Conservation (phyloP, 2,113 vertebrate genomes). For the Azemiops feae region DNA sequence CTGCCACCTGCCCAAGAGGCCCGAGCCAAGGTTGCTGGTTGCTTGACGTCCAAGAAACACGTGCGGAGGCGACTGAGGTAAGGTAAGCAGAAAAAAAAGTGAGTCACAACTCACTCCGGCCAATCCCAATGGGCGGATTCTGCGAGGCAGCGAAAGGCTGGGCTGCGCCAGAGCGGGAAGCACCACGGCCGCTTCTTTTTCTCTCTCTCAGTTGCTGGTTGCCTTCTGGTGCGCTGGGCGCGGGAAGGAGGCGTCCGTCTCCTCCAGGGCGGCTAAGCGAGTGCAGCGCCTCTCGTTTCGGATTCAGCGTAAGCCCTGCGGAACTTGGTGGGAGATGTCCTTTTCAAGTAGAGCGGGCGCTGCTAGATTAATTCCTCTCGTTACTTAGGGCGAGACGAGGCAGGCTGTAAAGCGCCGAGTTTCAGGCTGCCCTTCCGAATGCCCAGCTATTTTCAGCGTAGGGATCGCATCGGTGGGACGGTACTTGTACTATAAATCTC, state of each 20-base stretch:
- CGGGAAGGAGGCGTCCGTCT: not conserved
- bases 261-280: not conserved
- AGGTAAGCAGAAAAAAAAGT: not conserved
- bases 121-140: constrained; percentile 3
- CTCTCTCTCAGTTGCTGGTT: not conserved
- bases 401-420: no score
- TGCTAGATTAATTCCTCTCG: not conserved
- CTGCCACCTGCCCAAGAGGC: not conserved
- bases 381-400: not conserved
- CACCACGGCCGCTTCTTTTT: not conserved
- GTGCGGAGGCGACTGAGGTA: not conserved
- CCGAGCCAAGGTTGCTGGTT: no score
- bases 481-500: no score
- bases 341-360: not conserved
- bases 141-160: not conserved
- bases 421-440: not conserved
- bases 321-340: not conserved
- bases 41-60: not conserved
- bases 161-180: not conserved
- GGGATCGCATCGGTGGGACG: not conserved
- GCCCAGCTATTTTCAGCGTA: not conserved
- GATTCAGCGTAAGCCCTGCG: not conserved
- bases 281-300: not conserved
- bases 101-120: not conserved
- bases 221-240: not conserved